Evolutionary conservation across 1,140 invertebrate genomes (phyloP), one percentile per base, ranked within the genome.

Genomic region (Zaprionus taronus): DNA sequence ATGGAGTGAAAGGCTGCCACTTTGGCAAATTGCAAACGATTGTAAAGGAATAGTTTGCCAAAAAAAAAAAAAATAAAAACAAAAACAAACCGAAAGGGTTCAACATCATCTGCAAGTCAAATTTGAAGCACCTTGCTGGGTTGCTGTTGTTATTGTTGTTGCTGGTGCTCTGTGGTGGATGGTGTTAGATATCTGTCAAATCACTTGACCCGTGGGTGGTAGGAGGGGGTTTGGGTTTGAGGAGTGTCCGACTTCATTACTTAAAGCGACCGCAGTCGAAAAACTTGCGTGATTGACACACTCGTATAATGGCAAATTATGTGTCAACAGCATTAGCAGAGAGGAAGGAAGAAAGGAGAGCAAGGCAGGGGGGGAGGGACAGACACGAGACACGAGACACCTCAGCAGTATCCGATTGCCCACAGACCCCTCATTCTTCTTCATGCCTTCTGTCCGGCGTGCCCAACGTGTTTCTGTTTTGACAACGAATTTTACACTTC

Each of bases 401-500:
- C 73, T 72, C 22, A 38, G 51, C 26, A 57, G 56, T 38, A 66
- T 66, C 31, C 31, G 17, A 64, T 64, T 53, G 44, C 61, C 44
- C 14, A 5, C 14, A 12, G 11, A 24, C 38, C 9, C 7, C 14
- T 15, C 24, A 4, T 2, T 34, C 22, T 1, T 11, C 49, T 6
- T 53, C n/a, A n/a, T n/a, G 12, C 38, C 31, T 44, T 2, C 20
- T 26, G 15, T 20, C 28, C 24, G 14, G 38, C 28, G 28, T 55
- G 9, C 2, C 17, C 15, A 65, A 55, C 44, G 24, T 61, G 47
- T 72, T 72, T 38, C 51, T 77, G 71, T 80, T 80, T 79, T 80
- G 71, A 78, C 76, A 79, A 79, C 62, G 68, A 78, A 80, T 80
- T 80, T 78, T 80, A 75, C 76, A 80, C 75, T 70, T 80, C 79